Evolutionary conservation across 2,113 vertebrate species (phyloP), one percentile per base, ranked within the genome.

Genomic region (Sciurus niger): DNA sequence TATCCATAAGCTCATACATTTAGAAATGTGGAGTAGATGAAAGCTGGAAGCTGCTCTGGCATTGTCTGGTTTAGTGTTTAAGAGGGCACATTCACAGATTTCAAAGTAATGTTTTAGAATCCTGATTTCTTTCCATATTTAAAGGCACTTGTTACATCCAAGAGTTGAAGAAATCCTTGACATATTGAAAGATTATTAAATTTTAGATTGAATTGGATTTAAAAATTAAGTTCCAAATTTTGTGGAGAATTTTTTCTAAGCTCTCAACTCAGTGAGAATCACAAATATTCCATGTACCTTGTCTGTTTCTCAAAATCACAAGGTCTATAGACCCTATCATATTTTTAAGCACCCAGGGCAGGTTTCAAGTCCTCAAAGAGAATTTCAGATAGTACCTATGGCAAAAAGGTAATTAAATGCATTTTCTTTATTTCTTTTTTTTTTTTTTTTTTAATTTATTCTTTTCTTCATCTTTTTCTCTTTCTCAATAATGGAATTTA

Each of bases 211-310:
- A 74, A 73, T 87, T 93, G 28, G 14, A 63, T 80, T 90, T 82
- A 85, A 93, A 93, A 95, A 68, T 63, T 51, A 89, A 97, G 46
- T 22, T 17, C 30, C 70, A 40, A 82, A 37, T 65, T 95, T 85
- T 63, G 28, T 92, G 67, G 84, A 84, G 60, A 93, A 70, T 34
- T 32, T 89, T 70, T 58, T 28, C 30, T 77, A 63, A 92, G 37
- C 34, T 84, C 8, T 94, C 51, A 77, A 37, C 34, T 30, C 18
- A 70, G 0, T 32, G 79, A 65, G 7, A 76, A 65, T 65, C 20
- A 70, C 18, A 92, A 51, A 70, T 80, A 74, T 32, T 83, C 32
- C 40, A 40, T 20, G 60, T 11, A 18, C 40, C 24, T 43, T 79
- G 63, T 46, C 22, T 34, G 6, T 37, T 85, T 68, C 1, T 72